Base-by-base conservation (phyloP, 2,797 vertebrate species). In the Pagetopsis macropterus region DNA sequence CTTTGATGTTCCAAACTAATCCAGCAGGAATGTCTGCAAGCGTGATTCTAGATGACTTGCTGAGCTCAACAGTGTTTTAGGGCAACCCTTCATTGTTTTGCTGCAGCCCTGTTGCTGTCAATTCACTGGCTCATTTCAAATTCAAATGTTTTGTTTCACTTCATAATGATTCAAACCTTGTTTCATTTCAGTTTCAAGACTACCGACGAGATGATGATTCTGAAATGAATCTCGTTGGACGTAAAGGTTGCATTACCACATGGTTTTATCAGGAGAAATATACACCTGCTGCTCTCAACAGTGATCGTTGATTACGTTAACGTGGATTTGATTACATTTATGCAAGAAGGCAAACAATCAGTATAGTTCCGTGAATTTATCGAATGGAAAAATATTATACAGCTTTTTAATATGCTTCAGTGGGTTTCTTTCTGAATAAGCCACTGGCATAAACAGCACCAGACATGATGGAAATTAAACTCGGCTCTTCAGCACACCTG, bases 401-500 rank as follows among this genome's bases (percentile, higher is more conserved):
- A 31, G 7, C 27, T 54, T 58, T 58, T 65, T 52, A 56, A 54
- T 52, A 15, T 70, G 3, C 7, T 31, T 64, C 45, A 48, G 50
- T 31, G 16, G n/a, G 17, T 56, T 37, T 70, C 48, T 78, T 72
- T 71, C 58, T 68, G 70, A 27, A n/a, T 48, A 44, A 27, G 66
- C 19, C 16, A 19, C 31, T 73, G 5, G 1, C 17, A 65, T 49
- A 70, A 75, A 76, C 54, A 59, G 59, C 65, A 60, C 16, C 61
- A 76, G 57, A 75, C 59, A 45, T 8, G 65, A 67, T 51, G 15
- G 33, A 59, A 84, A 84, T 84, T 48, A 84, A 66, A 68, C 8
- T 5, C 37, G 67, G n/a, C 56, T 85, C 73, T 76, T 70, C 65
- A 59, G 75, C 50, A 71, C 92, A 94, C 92, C 91, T 93, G 91